Base-by-base conservation (phyloP, 2,888 invertebrate species). In the Aleiodes alternator region DNA sequence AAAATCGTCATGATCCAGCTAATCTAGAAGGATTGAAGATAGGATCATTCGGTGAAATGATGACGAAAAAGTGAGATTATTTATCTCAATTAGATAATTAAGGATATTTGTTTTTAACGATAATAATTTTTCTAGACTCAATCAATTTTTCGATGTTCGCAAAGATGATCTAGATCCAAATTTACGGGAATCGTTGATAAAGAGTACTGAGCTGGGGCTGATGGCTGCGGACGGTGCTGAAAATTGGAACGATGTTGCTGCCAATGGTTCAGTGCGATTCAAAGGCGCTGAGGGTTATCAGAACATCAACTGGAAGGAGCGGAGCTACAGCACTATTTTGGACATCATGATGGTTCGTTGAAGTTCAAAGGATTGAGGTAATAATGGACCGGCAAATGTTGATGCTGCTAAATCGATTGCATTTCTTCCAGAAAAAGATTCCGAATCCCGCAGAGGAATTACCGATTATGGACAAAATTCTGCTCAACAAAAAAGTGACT, bases 301-400 rank as follows among this genome's bases (percentile, higher is more conserved):
- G 8, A 7, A 43, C 3, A 78, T 83, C 1, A 86, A 85, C 76
- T 88, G 88, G 88, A 88, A 86, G 48, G 77, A 82, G 7, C 76
- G 80, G 50, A 81, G 83, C 57, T 88, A 85, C 71, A 76, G 83
- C 4, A 84, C 79, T 3, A 82, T 87, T 72, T 61, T 88, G 1
- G 87, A 87, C 71, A 81, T 87, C 66, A 69, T 88, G 73, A 86
- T 85, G 85, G 87, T 88, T 43, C 9, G 14, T 55, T 31, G 34
- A 38, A 14, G 0, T 12, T 14, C 1, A 1, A 9, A 38, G 29
- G 55, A 64, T 14, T n/a, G 5, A 5, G 38, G 3, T 38, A 4
- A 38, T 38, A 38, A 38, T 38, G 3, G 8, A 38, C 38, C 1
- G 5, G 3, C 8, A 38, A 4, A 38, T 3, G 38, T 3, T 8